A percentile compares a stretch with the other conserved stretches of the same genome.
These are phyloP conservation scores for Listronotus bonariensis DNA, from an alignment of 1,140 invertebrate genomes.

Conservation along the genomic window DNA sequence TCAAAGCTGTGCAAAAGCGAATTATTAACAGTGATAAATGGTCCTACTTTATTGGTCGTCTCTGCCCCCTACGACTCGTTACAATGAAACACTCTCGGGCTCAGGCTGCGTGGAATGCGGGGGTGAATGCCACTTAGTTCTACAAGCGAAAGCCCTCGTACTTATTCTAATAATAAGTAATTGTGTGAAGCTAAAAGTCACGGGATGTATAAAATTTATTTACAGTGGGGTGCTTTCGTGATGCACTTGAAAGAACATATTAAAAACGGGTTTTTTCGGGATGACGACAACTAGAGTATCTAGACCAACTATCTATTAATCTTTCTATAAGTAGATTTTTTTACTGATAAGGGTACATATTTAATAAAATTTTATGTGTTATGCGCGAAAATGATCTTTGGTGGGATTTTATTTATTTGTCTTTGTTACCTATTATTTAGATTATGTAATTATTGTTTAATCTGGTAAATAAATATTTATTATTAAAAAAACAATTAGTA, in stretches of 20 bases:
- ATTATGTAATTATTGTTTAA: no score
- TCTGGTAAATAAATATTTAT: no score
- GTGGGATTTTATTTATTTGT: not conserved
- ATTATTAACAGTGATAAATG: conserved; percentile 52
- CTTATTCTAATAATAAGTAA: conserved; percentile 40
- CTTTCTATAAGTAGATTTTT: no score
- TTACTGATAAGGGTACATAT: no score
- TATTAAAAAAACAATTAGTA: no score
- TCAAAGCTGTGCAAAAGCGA: conserved; percentile 39
- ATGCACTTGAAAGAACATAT: conserved; percentile 36
- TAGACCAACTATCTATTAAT: no score
- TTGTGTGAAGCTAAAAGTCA: conserved; percentile 40
- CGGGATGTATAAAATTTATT: conserved; percentile 40
- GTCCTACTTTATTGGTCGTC: conserved; percentile 47
- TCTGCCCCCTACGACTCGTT: conserved; percentile 37
- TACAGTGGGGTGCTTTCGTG: conserved; percentile 14
- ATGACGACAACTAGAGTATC: no score
- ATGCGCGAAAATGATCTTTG: no score
- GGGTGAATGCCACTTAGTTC: conserved; percentile 46
- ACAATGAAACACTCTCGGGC: conserved; percentile 53
- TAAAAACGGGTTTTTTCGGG: conserved; percentile 23
- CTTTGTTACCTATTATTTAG: no score
- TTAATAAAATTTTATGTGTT: no score
- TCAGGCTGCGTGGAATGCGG: conserved; percentile 49
- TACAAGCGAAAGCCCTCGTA: conserved; percentile 32